Base-by-base conservation (phyloP, 1,140 invertebrate species). In the Drosophila eugracilis region DNA sequence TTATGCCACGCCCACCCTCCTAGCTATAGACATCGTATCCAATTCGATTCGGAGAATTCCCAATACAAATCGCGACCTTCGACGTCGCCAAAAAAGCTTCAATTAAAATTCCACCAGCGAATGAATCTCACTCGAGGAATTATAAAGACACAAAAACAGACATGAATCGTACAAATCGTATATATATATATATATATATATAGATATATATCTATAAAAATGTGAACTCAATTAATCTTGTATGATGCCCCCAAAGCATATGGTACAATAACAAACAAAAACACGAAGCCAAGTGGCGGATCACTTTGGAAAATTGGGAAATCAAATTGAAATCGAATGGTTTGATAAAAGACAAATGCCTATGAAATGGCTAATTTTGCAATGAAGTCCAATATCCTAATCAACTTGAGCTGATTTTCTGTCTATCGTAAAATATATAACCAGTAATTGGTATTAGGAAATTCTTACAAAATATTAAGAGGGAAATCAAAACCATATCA, bases 71-170 rank as follows among this genome's bases (percentile, higher is more conserved):
- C 26, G 55, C 58, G 72, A 79, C 79, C 80, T 85, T 84, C 80
- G 37, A 24, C 39, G 42, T 55, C 57, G 52, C 67, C 74, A 74
- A 69, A 78, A 66, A 78, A 66, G 45, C 55, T 66, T 86, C 73
- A 80, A 85, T 86, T 86, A 86, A 85, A 86, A 86, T 85, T 80
- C 81, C 76, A 54, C 42, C 49, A 71, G 24, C 69, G 49, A 39
- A 49, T 47, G 55, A 59, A 44, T 63, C 45, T 47, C 19, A 37
- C 14, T 34, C 41, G 17, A 26, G 22, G 28, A 58, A 67, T 32
- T 69, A 70, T 44, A 44, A 69, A 44, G 30, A 52, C 52, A 70
- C 53, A 34, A 48, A 73, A 34, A 63, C 57, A 42, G 30, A 48
- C 66, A 37, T 72, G 32, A n/a, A n/a, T n/a, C n/a, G n/a, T n/a